phyloP scores from a whole-genome alignment of 2,113 vertebrate genomes.

The Hippocampus zosterae region DNA sequence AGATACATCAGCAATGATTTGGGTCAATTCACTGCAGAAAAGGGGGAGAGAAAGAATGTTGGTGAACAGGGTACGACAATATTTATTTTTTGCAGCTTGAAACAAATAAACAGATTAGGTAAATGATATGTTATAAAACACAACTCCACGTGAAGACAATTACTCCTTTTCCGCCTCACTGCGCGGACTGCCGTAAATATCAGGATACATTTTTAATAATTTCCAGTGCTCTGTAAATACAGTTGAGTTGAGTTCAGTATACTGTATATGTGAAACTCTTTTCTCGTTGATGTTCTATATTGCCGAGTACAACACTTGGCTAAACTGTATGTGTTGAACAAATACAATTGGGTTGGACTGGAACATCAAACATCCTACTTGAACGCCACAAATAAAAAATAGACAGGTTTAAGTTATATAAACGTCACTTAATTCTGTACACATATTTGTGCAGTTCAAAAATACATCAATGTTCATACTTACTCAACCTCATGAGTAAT shows the following conservation, averaged over 20 bases:
- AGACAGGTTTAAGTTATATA: neutral
- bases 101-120: no score
- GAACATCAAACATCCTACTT: neutral
- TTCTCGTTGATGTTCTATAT: no score
- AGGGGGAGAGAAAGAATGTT: neutral
- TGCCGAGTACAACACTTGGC: no score
- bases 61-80: neutral
- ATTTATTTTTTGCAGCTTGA: neutral
- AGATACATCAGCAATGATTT: slow-evolving; percentile 91
- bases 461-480: slow-evolving; percentile 25
- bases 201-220: neutral
- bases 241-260: no score
- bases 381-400: neutral
- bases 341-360: no score
- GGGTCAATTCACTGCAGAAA: slow-evolving; percentile 79
- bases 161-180: neutral
- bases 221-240: no score
- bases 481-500: slow-evolving; percentile 88
- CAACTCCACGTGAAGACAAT: neutral
- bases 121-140: no score
- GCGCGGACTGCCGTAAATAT: no score
- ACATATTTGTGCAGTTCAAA: neutral
- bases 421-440: neutral
- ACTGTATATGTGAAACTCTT: no score
- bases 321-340: no score